Evolutionary conservation across 2,113 vertebrate genomes (phyloP).

Genomic region (Paraplagusia blochii): DNA sequence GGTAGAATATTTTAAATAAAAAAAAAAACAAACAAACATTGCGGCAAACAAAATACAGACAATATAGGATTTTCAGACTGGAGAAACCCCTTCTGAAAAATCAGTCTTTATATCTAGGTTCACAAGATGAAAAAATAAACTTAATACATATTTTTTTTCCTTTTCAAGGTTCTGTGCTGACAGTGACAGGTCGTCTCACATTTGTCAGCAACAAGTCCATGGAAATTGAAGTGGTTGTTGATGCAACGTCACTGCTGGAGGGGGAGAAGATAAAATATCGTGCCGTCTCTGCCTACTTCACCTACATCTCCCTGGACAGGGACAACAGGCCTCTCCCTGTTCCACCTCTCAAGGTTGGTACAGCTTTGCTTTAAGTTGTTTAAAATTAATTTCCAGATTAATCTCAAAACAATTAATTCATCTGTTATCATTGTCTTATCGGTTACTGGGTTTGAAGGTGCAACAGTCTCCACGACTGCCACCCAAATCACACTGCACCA

Average conservation of each 20-base stretch:
- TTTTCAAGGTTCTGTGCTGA: conserved; percentile 87
- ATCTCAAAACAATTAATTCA: too few species aligned
- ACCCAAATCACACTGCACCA: too few species aligned
- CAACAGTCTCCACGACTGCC: too few species aligned
- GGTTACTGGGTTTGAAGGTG: too few species aligned
- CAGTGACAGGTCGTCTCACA: conserved; percentile 90
- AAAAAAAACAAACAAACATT: too few species aligned
- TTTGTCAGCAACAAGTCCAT: conserved; percentile 94
- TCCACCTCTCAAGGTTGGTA: conserved; percentile 87
- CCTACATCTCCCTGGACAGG: conserved; percentile 90
- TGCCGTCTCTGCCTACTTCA: conserved; percentile 92
- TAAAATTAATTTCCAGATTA: too few species aligned
- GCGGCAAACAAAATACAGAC: too few species aligned
- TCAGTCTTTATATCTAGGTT: too few species aligned
- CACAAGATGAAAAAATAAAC: neutral
- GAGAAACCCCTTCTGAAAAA: too few species aligned
- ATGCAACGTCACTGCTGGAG: conserved; percentile 80
- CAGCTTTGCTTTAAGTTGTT: neutral
- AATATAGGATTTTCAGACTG: too few species aligned
- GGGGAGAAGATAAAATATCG: conserved; percentile 78
- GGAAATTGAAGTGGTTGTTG: conserved; percentile 96
- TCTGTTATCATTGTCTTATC: too few species aligned
- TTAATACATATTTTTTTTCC: neutral
- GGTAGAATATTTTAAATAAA: too few species aligned
- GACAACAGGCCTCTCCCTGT: conserved; percentile 82